phyloP scores from a whole-genome alignment of 2,888 invertebrate species.

The Imbricaverruca yamaguchii region DNA sequence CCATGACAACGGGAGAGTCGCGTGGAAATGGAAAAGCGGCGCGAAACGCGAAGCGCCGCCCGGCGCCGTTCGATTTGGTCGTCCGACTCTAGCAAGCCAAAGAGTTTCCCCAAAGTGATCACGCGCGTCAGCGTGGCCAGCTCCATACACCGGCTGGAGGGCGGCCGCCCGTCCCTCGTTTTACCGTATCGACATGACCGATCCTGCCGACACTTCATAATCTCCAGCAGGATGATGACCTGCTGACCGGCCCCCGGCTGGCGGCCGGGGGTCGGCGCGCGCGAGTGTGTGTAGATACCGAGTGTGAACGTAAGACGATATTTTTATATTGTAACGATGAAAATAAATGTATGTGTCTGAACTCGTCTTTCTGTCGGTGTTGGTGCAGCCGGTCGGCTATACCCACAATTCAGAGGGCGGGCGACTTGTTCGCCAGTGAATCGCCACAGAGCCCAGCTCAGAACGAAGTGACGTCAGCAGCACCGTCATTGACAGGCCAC shows the following conservation, averaged over 20 bases:
- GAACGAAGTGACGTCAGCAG: too few relatives aligned
- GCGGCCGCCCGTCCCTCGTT: neutral
- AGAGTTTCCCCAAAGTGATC: conserved; percentile 3
- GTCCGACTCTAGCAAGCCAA: conserved; percentile 10
- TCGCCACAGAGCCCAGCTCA: too few relatives aligned
- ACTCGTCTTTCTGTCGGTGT: neutral
- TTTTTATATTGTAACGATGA: conserved; percentile 21
- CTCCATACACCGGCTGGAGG: too few relatives aligned
- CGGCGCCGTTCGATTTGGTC: neutral
- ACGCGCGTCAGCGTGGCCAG: too few relatives aligned
- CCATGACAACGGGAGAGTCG: neutral
- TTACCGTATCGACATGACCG: neutral
- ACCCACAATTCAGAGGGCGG: neutral
- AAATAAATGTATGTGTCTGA: conserved; percentile 14
- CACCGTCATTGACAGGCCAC: too few relatives aligned
- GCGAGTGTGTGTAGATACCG: conserved; percentile 1
- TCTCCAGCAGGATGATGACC: neutral
- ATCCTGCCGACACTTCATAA: neutral
- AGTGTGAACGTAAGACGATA: conserved; percentile 1
- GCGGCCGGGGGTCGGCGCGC: too few relatives aligned
- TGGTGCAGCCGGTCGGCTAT: too few relatives aligned
- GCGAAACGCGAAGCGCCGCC: neutral
- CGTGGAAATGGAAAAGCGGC: neutral
- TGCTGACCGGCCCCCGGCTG: neutral
- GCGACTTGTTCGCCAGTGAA: neutral